Percentiles rank a stretch among this genome's conserved stretches.
Conservation (phyloP, 2,797 vertebrate genomes). For the Ceryle rudis region DNA sequence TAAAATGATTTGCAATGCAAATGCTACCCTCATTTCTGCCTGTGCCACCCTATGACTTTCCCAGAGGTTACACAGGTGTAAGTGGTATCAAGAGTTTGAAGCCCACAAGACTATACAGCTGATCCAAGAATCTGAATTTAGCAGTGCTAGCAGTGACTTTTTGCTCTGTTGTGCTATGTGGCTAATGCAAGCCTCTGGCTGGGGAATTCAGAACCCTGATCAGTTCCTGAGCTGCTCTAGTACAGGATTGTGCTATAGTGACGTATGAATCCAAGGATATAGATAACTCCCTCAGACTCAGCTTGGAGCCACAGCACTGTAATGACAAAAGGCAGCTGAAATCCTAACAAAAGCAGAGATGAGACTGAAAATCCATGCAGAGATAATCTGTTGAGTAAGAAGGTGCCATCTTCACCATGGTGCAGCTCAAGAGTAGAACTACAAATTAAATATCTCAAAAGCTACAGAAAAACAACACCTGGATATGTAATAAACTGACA, state of each 20-base stretch:
- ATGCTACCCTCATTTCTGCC: background rate
- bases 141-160: background rate
- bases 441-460: constrained; percentile 26
- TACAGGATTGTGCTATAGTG: background rate
- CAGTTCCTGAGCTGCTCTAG: background rate
- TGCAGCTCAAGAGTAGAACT: background rate
- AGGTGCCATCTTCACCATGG: constrained; percentile 29
- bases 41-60: background rate
- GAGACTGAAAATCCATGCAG: constrained; percentile 51
- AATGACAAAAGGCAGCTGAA: constrained; percentile 33
- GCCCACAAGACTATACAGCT: constrained; percentile 2
- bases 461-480: constrained; percentile 52
- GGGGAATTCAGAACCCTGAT: background rate
- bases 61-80: background rate
- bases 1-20: background rate
- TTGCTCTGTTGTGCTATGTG: background rate
- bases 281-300: background rate
- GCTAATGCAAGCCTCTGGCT: background rate
- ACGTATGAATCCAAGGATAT: background rate
- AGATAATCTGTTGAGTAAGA: constrained; percentile 40
- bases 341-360: background rate
- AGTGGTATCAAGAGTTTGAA: background rate
- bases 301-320: background rate
- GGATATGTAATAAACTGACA: constrained; percentile 40
- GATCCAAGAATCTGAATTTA: background rate